Base-by-base conservation (phyloP, 2,888 invertebrate species). In the Yponomeuta malinellus region DNA sequence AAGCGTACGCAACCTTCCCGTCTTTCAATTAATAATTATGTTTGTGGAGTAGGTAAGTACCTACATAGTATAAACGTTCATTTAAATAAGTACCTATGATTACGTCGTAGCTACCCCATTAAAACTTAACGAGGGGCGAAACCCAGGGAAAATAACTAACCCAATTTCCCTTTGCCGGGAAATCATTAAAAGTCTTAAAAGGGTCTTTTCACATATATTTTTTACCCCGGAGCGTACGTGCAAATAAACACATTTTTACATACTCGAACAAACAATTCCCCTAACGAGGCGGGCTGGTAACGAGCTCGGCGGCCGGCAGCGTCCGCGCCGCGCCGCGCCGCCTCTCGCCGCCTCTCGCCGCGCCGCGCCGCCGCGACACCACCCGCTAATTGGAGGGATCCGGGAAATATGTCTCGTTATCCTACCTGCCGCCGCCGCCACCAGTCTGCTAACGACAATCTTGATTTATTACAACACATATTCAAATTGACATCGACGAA, bases 171-270 rank as follows among this genome's bases (percentile, higher is more conserved):
- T 92, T 92, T 91, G 89, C 90, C 89, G 90, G 91, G 90, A 91
- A 91, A 92, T 92, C 91, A 92, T 92, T 91, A 91, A 92, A 92
- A 90, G 91, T 92, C 91, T 91, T 90, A 90, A 91, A 92, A 91
- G 90, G 91, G 89, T 90, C 91, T 90, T 91, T 92, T 90, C 91
- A 91, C 89, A 91, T 85, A 86, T 89, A 43, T 90, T 89, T 91
- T 70, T 89, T 89, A 87, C 87, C 89, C 89, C 77, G 85, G 82
- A 86, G 90, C 91, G 90, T 89, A 91, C 90, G 91, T 90, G 91
- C 90, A 92, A 92, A 92, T 91, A 92, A 91, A 91, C 91, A 91
- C 91, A 91, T 91, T 91, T 91, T 91, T 91, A 91, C 91, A 91
- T 91, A 91, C 90, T 90, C 91, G 89, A 91, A 90, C 91, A 91